Evolutionary conservation across 2,113 vertebrate genomes (phyloP), one percentile per base, ranked within the genome.

Genomic region (Myrmecophaga tridactyla): DNA sequence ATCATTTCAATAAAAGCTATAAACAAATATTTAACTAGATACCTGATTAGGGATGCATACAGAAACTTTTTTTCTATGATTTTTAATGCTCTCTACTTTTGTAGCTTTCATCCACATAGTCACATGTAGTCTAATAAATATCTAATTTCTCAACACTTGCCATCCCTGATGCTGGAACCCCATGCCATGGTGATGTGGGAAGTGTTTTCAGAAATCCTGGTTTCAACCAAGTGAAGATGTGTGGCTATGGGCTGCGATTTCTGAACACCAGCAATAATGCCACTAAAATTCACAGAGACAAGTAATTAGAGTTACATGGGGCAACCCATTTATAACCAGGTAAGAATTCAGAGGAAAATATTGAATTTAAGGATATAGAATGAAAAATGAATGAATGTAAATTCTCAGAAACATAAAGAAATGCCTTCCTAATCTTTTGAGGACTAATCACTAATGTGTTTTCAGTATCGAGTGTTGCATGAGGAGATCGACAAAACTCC

Each of bases 211-310:
- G 65, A 92, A 87, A 69, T 69, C 29, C 23, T 51, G 34, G 8
- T 67, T 94, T 86, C 69, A 86, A 60, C 18, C 36, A 95, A 85
- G 60, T 69, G 43, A 72, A 77, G 62, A 90, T 14, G 70, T 86
- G 25, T 58, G 69, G 60, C 39, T 20, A n/a, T 60, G 80, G 36
- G 58, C 58, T 86, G 14, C 60, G 81, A 86, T 82, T 82, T 96
- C 72, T 90, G 17, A 23, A 62, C 11, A 82, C 3, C 7, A 86
- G 21, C 10, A 86, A 56, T 27, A 41, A n/a, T 81, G 41, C 8
- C 18, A 86, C 73, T 87, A 17, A 36, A 86, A 69, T 36, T 14
- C 67, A 17, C 39, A 75, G 48, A 86, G 27, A 75, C 39, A 93
- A 62, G 88, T 46, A 73, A 89, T 41, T 72, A 56, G 39, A 14